Evolutionary conservation across 2,113 vertebrate genomes (phyloP).

Genomic region (Cynopterus brachyotis): DNA sequence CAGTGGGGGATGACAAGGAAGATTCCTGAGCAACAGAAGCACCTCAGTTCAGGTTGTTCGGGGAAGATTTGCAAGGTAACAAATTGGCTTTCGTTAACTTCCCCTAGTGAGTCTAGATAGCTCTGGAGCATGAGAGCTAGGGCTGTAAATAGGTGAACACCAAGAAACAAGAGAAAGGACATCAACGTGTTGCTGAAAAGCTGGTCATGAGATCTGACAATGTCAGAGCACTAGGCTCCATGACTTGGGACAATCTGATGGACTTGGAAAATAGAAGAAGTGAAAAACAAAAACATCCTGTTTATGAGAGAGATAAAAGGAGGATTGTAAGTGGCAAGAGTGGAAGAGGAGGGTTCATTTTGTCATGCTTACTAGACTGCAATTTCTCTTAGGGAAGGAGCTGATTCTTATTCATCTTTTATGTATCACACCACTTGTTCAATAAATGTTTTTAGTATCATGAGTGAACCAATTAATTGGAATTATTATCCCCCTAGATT

Average conservation of each 20-base stretch:
- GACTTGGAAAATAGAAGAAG: not conserved
- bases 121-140: not conserved
- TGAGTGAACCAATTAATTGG: not conserved
- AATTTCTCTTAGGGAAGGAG: not conserved
- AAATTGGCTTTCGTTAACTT: not conserved
- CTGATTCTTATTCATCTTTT: not conserved
- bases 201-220: not conserved
- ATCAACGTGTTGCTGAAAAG: accelerated
- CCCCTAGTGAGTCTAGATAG: not conserved
- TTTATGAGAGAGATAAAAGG: not conserved
- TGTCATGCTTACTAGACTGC: not conserved
- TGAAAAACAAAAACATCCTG: not conserved
- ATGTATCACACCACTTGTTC: not conserved
- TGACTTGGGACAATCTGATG: not conserved
- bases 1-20: not conserved
- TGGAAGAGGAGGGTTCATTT: not conserved
- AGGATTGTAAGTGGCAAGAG: not conserved
- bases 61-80: not conserved
- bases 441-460: not conserved
- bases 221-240: not conserved
- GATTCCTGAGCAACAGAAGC: not conserved
- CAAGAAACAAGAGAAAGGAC: not conserved
- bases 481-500: not conserved
- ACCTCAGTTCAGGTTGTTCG: not conserved
- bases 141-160: not conserved